Evolutionary conservation across 2,888 invertebrate genomes (phyloP), one percentile per base, ranked within the genome.

Genomic region (Apoda limacodes): DNA sequence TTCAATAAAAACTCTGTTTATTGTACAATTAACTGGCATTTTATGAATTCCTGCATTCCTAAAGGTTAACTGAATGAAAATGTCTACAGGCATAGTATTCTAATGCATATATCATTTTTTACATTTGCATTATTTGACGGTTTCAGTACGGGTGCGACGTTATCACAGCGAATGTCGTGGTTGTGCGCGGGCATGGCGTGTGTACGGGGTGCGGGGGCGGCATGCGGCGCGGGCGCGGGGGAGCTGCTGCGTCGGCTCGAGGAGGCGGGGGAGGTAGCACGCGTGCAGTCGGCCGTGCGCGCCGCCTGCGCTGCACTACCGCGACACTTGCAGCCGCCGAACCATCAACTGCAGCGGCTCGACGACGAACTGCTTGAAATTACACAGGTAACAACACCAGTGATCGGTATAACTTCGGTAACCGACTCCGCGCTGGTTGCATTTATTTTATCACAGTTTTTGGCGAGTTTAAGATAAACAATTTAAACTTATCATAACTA

Each of bases 181-280:
- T 78, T 99, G 53, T 93, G 95, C 0, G 85, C 95, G 46, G 96
- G 98, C 20, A 92, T 97, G 39, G 92, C 98, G 83, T 97, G 97
- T 66, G 92, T 97, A 85, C 88, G 97, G 35, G 95, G 95, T 49
- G 92, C 92, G 48, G 87, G 70, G 25, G 69, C 52, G 15, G 41
- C 85, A 48, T 84, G 88, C 11, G 90, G 88, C 2, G 88, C 42
- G 86, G 90, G 6, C 87, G 87, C 24, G 50, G 46, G 58, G 1
- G 89, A 93, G 35, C 88, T 94, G 50, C 75, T 95, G 28, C 88
- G 93, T 42, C 93, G 95, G 54, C 70, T 96, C 27, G 95, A 96
- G 68, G 98, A 98, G 69, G 94, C 93, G 66, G 88, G 90, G 59
- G 96, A 97, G 76, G 94, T 97, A 40, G 92, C 93, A 11, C 85